Percentiles rank a stretch among this genome's conserved stretches.
Evolutionary conservation across 2,888 invertebrate species (phyloP).

Genomic region (Cataglyphis altisquamis): DNA sequence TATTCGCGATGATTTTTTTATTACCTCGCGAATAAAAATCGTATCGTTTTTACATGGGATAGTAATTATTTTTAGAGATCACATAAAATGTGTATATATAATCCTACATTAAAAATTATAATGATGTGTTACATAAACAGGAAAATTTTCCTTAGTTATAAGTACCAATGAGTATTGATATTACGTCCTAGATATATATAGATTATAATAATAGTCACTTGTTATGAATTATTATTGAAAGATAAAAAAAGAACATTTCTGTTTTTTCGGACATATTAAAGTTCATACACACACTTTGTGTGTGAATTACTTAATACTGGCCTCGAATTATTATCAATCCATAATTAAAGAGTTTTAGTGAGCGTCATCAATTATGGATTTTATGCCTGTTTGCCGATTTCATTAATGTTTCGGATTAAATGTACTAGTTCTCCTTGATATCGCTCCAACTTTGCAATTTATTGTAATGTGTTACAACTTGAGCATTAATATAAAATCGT

Average conservation of each 20-base stretch:
- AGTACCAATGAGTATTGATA: neutral
- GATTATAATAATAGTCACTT: neutral
- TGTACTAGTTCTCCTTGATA: neutral
- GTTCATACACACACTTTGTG: neutral
- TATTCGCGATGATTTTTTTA: neutral
- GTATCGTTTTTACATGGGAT: neutral
- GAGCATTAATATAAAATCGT: neutral
- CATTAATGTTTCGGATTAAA: neutral
- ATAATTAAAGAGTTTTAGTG: neutral
- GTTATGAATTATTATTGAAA: neutral
- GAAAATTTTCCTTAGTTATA: neutral
- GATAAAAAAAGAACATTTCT: neutral
- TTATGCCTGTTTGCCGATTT: neutral
- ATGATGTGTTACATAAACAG: neutral
- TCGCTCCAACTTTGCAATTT: neutral
- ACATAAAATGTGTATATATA: neutral
- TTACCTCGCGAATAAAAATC: neutral
- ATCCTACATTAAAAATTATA: neutral
- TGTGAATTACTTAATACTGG: too few relatives aligned
- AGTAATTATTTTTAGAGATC: neutral
- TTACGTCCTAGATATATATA: neutral
- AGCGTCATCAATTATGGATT: neutral
- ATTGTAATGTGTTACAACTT: conserved; percentile 19
- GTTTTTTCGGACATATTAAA: neutral
- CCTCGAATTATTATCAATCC: neutral